Evolutionary conservation across 2,113 vertebrate genomes (phyloP), one percentile per base, ranked within the genome.

Genomic region (Mustelus asterias): DNA sequence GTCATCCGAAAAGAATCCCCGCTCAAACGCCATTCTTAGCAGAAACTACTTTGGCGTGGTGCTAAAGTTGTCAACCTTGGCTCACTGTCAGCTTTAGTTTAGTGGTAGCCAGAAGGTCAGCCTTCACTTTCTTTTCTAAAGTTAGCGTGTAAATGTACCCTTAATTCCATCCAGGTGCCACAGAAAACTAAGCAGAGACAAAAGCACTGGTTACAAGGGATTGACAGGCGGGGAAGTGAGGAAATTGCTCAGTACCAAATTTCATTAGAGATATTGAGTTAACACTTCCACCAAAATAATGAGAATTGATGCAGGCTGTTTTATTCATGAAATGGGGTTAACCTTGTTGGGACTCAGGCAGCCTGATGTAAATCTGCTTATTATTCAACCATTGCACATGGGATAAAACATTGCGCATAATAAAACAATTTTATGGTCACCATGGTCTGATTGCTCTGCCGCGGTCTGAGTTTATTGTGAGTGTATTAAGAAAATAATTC

Each of bases 191-290:
- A 63, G 80, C 16, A 37, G n/a, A 83, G 14, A 60, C 18, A 60
- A 58, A 89, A 89, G 86, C 48, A 60, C 54, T 6, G 22, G 29
- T 29, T 90, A 54, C 29, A 58, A 89, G 86, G 48, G 86, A 58
- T 89, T 89, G 54, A 4, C 33, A 90, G 58, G 54, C 24, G 11
- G 18, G 65, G 67, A 24, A 48, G 67, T 54, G 26, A 72, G 94
- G 69, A 67, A 95, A 95, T 95, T 54, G 60, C 41, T 72, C 24
- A 6, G 69, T 37, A 95, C 67, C 69, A 95, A 95, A 95, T 95
- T 72, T 76, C 94, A 95, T 95, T 69, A 95, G 41, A 29, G 37
- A 95, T 95, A 95, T 95, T 48, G 67, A 72, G 94, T 95, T 95
- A 95, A 95, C 37, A 26, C 93, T 94, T 94, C 9, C 69, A 54